phyloP scores from a whole-genome alignment of 2,888 invertebrate genomes.

The Drosophila peninsularis region DNA sequence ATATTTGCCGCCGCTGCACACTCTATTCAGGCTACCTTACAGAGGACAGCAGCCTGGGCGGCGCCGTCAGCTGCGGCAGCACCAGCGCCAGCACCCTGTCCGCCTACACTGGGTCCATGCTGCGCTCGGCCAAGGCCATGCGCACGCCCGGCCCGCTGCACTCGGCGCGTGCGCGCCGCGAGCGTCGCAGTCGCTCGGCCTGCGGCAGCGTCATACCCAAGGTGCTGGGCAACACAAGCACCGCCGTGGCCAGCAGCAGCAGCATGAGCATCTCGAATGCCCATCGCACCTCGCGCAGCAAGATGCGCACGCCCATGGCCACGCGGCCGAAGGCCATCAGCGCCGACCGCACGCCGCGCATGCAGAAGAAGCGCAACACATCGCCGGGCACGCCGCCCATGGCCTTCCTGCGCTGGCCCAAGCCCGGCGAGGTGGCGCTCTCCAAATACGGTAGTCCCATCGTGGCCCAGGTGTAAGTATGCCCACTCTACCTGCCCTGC shows the following conservation, averaged over 20 bases:
- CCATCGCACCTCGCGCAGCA: slow-evolving; percentile 74
- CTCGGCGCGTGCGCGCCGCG: slow-evolving; percentile 82
- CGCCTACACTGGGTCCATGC: slow-evolving; percentile 44
- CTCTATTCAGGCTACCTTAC: slow-evolving; percentile 84
- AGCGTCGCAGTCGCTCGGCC: slow-evolving; percentile 83
- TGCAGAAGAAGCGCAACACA: slow-evolving; percentile 19
- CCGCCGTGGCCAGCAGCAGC: slow-evolving; percentile 34
- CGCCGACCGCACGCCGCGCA: slow-evolving; percentile 80
- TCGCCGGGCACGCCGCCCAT: slow-evolving; percentile 75
- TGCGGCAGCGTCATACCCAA: slow-evolving; percentile 55
- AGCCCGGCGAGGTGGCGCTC: slow-evolving; percentile 83
- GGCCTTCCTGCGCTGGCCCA: slow-evolving; percentile 83
- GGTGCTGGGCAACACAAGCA: slow-evolving; percentile 23
- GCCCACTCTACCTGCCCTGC: no score
- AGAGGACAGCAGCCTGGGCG: slow-evolving; percentile 82
- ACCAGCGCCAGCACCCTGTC: slow-evolving; percentile 45
- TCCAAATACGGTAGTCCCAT: slow-evolving; percentile 84
- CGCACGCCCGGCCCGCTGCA: slow-evolving; percentile 82
- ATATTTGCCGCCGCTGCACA: slow-evolving; percentile 42
- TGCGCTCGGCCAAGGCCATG: slow-evolving; percentile 55
- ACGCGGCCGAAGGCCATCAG: slow-evolving; percentile 81
- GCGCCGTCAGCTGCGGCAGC: slow-evolving; percentile 50
- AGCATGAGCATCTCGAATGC: slow-evolving; percentile 11
- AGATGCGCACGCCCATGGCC: slow-evolving; percentile 81
- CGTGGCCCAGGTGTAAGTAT: slow-evolving; percentile 82